phyloP scores from a whole-genome alignment of 2,888 invertebrate genomes.

The Diploptera punctata region DNA sequence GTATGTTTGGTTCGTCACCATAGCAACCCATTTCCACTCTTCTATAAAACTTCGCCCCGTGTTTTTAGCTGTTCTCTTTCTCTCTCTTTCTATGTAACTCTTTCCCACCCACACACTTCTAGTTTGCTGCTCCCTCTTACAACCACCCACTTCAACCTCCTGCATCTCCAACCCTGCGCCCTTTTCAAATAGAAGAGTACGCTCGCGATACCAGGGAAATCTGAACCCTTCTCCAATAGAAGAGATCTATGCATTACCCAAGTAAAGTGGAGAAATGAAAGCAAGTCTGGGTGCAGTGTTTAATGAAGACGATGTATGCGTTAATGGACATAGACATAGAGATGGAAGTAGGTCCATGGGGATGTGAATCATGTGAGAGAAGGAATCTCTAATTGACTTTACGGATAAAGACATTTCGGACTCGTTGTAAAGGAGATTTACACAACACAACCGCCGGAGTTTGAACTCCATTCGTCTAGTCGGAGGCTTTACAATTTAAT shows the following conservation, averaged over 20 bases:
- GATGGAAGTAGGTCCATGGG: no score
- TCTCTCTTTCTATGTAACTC: slow-evolving; percentile 16
- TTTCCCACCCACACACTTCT: slow-evolving; percentile 9
- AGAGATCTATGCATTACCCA: neutral
- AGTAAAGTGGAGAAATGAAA: neutral
- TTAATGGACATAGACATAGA: neutral
- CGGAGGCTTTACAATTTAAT: no score
- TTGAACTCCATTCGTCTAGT: no score
- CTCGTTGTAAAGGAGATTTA: no score
- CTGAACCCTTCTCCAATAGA: neutral
- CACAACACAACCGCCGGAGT: no score
- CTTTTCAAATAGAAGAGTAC: slow-evolving; percentile 16
- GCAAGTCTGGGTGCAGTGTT: neutral
- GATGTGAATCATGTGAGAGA: no score
- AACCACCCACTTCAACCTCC: slow-evolving; percentile 16
- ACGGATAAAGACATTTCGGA: no score
- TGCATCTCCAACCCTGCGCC: neutral
- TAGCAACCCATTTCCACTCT: slow-evolving; percentile 33
- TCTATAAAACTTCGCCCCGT: slow-evolving; percentile 26
- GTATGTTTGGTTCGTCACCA: slow-evolving; percentile 35
- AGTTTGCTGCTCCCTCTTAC: slow-evolving; percentile 18
- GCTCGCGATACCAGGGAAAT: slow-evolving; percentile 1
- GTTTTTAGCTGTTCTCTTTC: neutral
- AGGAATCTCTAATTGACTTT: no score
- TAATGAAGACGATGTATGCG: neutral